phyloP scores from a whole-genome alignment of 1,140 invertebrate species.

The Aphis craccivora region DNA sequence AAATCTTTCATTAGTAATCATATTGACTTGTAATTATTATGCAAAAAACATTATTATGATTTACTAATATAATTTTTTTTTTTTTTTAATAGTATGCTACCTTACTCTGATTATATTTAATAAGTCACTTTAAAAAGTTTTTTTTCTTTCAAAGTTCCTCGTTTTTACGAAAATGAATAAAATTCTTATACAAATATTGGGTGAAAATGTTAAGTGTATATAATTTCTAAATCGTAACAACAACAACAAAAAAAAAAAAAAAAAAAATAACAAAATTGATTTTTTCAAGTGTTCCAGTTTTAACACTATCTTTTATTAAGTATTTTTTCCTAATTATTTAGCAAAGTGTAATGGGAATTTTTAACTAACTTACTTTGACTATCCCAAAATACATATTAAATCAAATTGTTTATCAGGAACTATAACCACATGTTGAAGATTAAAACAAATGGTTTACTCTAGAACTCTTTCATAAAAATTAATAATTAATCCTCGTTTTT shows the following conservation, averaged over 20 bases:
- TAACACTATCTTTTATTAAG: background rate
- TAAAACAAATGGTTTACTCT: background rate
- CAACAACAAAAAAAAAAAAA: no score
- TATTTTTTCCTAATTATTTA: background rate
- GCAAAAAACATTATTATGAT: no score
- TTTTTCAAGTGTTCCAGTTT: background rate
- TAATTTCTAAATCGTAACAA: no score
- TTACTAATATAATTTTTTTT: no score
- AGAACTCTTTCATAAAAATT: background rate
- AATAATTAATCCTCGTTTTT: background rate
- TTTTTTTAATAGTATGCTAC: background rate
- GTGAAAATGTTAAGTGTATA: background rate
- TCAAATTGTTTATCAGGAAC: background rate
- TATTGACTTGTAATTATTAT: background rate
- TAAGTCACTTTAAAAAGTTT: background rate
- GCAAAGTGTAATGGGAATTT: background rate
- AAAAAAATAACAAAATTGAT: background rate
- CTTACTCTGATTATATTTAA: background rate
- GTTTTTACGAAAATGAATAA: background rate
- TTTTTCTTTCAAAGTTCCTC: background rate
- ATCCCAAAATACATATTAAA: background rate
- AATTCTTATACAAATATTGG: background rate
- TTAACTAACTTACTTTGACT: background rate
- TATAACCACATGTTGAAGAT: background rate
- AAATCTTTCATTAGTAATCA: background rate